Conservation (phyloP, 2,888 invertebrate genomes). For the Eudemis profundana region DNA sequence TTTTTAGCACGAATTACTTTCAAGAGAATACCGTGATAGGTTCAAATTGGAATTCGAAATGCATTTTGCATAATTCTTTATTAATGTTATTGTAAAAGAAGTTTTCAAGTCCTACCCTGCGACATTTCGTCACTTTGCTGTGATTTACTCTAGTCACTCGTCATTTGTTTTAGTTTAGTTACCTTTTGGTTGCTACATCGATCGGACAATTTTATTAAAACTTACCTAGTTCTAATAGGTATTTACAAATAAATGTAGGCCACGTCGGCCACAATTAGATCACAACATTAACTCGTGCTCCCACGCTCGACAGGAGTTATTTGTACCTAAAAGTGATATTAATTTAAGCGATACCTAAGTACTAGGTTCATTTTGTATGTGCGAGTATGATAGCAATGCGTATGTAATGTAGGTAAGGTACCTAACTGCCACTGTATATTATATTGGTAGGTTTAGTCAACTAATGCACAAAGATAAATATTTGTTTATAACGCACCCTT, state of each 20-base stretch:
- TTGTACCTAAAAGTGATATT: conserved; percentile 82
- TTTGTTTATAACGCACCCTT: conserved; percentile 54
- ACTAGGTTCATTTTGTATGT: conserved; percentile 77
- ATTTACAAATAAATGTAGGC: conserved; percentile 50
- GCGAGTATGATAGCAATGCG: conserved; percentile 57
- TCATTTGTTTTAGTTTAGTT: conserved; percentile 28
- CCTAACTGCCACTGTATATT: conserved; percentile 65
- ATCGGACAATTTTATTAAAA: conserved; percentile 10
- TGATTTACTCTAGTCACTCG: conserved; percentile 66
- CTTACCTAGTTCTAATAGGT: conserved; percentile 35
- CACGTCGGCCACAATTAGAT: conserved; percentile 53
- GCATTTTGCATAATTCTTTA: conserved; percentile 30
- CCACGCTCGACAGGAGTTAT: conserved; percentile 48
- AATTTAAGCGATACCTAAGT: conserved; percentile 74
- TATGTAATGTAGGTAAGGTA: conserved; percentile 54
- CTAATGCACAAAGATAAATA: conserved; percentile 56
- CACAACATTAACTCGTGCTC: conserved; percentile 50
- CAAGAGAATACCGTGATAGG: conserved; percentile 21
- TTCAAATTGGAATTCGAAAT: conserved; percentile 30
- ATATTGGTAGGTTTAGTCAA: conserved; percentile 60
- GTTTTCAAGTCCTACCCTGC: conserved; percentile 13
- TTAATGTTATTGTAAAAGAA: conserved; percentile 16
- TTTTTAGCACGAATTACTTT: conserved; percentile 20
- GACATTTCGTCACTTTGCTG: conserved; percentile 50
- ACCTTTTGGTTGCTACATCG: conserved; percentile 14